Percentiles rank a stretch among this genome's conserved stretches.
These are phyloP conservation scores for Poeciliopsis gracilis DNA, from an alignment of 2,797 vertebrate species.

Conservation along the genomic window DNA sequence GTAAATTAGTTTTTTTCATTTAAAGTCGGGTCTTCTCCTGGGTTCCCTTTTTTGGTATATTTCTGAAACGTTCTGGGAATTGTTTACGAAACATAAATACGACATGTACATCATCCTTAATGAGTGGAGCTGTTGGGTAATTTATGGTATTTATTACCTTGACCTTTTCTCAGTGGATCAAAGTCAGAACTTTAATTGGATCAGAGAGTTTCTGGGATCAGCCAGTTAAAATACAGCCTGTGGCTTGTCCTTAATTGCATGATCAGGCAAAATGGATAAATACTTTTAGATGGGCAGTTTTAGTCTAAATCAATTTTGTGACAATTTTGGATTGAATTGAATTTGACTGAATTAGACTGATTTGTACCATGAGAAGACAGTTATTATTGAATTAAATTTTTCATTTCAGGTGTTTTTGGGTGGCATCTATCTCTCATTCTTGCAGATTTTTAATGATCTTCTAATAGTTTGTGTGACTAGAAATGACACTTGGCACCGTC, in stretches of 20 bases:
- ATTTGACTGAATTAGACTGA: background rate
- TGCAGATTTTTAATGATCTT: background rate
- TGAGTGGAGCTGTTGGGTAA: too few relatives aligned
- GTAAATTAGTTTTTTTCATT: too few relatives aligned
- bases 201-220: background rate
- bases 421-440: background rate
- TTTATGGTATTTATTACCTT: too few relatives aligned
- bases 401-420: background rate
- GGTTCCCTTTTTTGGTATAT: background rate
- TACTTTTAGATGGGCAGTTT: background rate
- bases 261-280: background rate
- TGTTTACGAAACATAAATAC: background rate
- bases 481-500: background rate
- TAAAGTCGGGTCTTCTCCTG: background rate
- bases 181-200: too few relatives aligned
- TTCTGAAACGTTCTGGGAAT: background rate
- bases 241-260: background rate
- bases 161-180: too few relatives aligned
- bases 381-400: background rate
- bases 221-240: background rate
- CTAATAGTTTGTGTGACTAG: background rate
- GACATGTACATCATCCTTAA: background rate
- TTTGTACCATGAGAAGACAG: background rate
- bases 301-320: background rate
- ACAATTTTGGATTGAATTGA: background rate